Conservation (phyloP, 2,888 invertebrate species). For the Athrips mouffetella region DNA sequence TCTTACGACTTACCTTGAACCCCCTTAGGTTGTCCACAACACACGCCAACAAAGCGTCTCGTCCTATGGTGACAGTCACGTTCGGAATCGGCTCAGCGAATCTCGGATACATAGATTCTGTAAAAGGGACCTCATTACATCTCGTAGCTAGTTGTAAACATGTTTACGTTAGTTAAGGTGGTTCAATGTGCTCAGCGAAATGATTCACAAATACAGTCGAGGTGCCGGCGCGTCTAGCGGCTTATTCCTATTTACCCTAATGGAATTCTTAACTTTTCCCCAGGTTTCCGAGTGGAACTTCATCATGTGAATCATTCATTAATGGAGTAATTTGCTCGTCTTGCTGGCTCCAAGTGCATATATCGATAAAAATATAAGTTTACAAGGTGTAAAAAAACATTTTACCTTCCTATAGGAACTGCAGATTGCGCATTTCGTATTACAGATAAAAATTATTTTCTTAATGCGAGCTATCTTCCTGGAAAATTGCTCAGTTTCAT, state of each 20-base stretch:
- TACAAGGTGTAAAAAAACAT: no score
- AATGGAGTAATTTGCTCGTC: slow-evolving; percentile 1
- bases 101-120: slow-evolving; percentile 85
- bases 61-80: slow-evolving; percentile 91
- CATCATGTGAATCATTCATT: not conserved
- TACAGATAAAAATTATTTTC: no score
- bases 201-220: slow-evolving; percentile 44
- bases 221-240: slow-evolving; percentile 35
- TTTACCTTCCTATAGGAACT: no score
- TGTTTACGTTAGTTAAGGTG: slow-evolving; percentile 55
- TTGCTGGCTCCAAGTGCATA: not conserved
- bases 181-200: slow-evolving; percentile 34
- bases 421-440: no score
- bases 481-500: no score
- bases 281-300: slow-evolving; percentile 3
- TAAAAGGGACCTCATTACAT: slow-evolving; percentile 35
- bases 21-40: slow-evolving; percentile 92
- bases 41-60: slow-evolving; percentile 91
- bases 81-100: slow-evolving; percentile 94
- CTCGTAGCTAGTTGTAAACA: slow-evolving; percentile 42
- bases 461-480: no score
- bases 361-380: no score
- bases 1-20: slow-evolving; percentile 90
- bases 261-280: slow-evolving; percentile 15
- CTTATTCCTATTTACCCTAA: slow-evolving; percentile 3